Evolutionary conservation across 1,140 invertebrate species (phyloP).

Genomic region (Cyclargus thomasi): DNA sequence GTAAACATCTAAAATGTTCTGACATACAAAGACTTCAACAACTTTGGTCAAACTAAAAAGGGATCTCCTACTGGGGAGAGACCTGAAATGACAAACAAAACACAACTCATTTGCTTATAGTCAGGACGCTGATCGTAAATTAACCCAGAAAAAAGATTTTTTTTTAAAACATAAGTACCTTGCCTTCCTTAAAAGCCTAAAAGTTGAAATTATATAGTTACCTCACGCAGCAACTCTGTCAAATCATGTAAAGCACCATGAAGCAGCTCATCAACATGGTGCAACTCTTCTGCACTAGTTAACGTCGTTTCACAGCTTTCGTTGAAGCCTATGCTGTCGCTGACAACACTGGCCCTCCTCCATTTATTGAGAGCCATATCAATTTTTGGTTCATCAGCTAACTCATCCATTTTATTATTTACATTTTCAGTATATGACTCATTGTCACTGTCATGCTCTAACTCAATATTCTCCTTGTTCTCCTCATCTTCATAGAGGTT

Average conservation of each 20-base stretch:
- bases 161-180: too few relatives aligned
- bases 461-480: slow-evolving; percentile 74
- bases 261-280: slow-evolving; percentile 46
- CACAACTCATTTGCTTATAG: too few relatives aligned
- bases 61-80: too few relatives aligned
- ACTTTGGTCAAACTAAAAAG: too few relatives aligned
- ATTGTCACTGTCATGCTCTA: slow-evolving; percentile 64
- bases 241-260: slow-evolving; percentile 53
- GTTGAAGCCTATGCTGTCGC: slow-evolving; percentile 47
- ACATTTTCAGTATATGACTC: slow-evolving; percentile 60
- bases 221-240: slow-evolving; percentile 52
- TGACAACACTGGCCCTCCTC: slow-evolving; percentile 44
- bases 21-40: too few relatives aligned
- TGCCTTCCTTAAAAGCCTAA: too few relatives aligned
- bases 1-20: too few relatives aligned
- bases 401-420: slow-evolving; percentile 36
- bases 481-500: slow-evolving; percentile 59
- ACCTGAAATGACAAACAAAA: too few relatives aligned
- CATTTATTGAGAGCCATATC: slow-evolving; percentile 40
- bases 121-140: too few relatives aligned
- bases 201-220: slow-evolving; percentile 26
- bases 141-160: too few relatives aligned
- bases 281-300: slow-evolving; percentile 35
- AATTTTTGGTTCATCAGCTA: slow-evolving; percentile 21
- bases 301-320: slow-evolving; percentile 42